Base-by-base conservation (phyloP, 2,888 invertebrate species). In the Xiphydria camelus region DNA sequence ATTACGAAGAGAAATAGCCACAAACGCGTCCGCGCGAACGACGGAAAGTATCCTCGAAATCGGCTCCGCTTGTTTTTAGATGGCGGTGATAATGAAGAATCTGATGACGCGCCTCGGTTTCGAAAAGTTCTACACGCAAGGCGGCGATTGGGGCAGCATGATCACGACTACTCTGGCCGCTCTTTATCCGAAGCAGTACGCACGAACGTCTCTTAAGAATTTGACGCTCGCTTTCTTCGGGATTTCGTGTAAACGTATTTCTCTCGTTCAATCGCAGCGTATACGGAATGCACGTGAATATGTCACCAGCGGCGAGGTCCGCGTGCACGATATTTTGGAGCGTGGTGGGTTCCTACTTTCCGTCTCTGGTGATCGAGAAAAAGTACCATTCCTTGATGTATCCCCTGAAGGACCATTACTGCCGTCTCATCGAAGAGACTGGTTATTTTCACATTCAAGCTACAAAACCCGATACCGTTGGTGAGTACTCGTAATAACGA, bases 381-480 rank as follows among this genome's bases (percentile, higher is more conserved):
- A 77, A 83, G 68, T 62, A 79, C 41, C 67, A 72, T 6, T 75
- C 80, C 7, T 78, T 66, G 59, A 73, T 82, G 66, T 84, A 82
- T 57, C 84, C 85, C 0, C 37, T 83, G 5, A 59, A 53, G 2
- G 57, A 76, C 0, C 67, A 74, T 14, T 19, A 72, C 0, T 20
- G 50, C 4, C 53, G 50, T 1, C 2, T 73, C 0, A 0, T 80
- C 0, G 74, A 78, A 45, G 72, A 68, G 52, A 47, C 55, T 12
- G 76, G 75, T 9, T 76, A 76, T 47, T 59, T 81, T 57, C 76
- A 77, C 41, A 62, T 87, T 15, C 88, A 88, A 60, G 82, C 85
- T 2, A 87, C 87, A 1, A 88, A 86, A 64, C 88, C 89, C 0
- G 88, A 89, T 59, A 87, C 88, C 20, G 67, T 86, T 35, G 87